These are phyloP conservation scores for Pocota personata DNA, from an alignment of 2,888 invertebrate species.

Conservation along the genomic window DNA sequence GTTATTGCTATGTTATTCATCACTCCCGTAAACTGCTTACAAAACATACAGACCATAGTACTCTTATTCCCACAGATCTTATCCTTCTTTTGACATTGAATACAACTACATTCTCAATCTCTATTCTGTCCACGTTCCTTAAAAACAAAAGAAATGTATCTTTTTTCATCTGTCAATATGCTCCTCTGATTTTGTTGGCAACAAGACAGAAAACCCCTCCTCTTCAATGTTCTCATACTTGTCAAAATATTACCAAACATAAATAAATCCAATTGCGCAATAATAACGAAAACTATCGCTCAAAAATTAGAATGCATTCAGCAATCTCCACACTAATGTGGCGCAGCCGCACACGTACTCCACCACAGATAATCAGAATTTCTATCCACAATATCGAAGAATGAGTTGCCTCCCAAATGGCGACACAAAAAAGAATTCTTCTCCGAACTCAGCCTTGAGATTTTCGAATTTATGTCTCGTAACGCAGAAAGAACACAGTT, in stretches of 20 bases:
- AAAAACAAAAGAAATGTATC: not conserved
- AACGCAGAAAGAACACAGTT: conserved; percentile 45
- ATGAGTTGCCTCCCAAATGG: conserved; percentile 41
- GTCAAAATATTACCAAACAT: conserved; percentile 24
- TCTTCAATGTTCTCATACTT: not conserved
- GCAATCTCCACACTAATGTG: not conserved
- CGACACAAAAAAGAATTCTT: conserved; percentile 13
- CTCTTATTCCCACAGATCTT: not conserved
- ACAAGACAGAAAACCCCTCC: not conserved
- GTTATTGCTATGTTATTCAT: not conserved
- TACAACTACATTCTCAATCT: not conserved
- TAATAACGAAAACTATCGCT: not conserved
- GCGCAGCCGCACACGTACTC: conserved; percentile 3
- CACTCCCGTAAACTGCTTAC: not conserved
- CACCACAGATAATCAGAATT: conserved; percentile 35
- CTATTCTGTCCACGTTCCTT: conserved; percentile 21
- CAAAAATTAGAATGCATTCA: conserved; percentile 44
- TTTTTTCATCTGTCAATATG: not conserved
- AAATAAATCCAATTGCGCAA: conserved; percentile 27
- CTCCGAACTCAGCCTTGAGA: conserved; percentile 55
- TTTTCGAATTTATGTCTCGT: conserved; percentile 62
- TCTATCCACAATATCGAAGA: conserved; percentile 16
- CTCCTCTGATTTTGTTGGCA: not conserved
- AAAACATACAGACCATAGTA: not conserved
- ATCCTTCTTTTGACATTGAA: conserved; percentile 38